These are phyloP conservation scores for Amblyornis subalaris DNA, from an alignment of 2,113 vertebrate species.

Conservation along the genomic window DNA sequence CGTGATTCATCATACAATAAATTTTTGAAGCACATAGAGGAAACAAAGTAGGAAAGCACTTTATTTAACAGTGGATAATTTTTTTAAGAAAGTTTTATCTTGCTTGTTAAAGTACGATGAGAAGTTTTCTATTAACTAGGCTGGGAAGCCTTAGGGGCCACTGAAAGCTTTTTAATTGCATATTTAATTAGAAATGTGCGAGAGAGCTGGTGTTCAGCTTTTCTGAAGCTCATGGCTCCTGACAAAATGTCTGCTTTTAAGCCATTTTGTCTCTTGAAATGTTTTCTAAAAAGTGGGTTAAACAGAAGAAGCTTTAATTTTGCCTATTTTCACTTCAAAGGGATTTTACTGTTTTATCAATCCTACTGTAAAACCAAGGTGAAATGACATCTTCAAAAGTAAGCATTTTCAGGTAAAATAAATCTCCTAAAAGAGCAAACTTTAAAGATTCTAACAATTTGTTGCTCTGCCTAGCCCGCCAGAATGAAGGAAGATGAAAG, in stretches of 20 bases:
- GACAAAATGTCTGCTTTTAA: constrained; percentile 61
- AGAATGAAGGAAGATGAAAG: neutral
- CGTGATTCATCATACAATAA: neutral
- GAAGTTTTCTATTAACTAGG: constrained; percentile 61
- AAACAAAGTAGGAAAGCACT: neutral
- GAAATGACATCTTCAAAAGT: constrained; percentile 40
- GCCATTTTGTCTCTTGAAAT: constrained; percentile 44
- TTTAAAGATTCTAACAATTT: constrained; percentile 31
- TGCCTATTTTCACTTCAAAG: constrained; percentile 64
- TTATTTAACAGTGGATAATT: neutral
- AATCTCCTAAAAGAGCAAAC: neutral
- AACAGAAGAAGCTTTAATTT: constrained; percentile 58
- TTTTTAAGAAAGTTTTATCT: constrained; percentile 29
- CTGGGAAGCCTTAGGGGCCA: constrained; percentile 58
- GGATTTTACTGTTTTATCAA: constrained; percentile 52
- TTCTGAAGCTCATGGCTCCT: constrained; percentile 58
- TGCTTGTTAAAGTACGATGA: constrained; percentile 58
- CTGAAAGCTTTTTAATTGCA: constrained; percentile 72
- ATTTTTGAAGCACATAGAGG: neutral
- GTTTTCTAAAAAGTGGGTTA: constrained; percentile 59
- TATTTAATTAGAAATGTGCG: constrained; percentile 74
- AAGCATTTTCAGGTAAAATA: constrained; percentile 51
- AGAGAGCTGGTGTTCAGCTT: constrained; percentile 47
- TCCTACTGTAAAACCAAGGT: constrained; percentile 26
- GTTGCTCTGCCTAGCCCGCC: neutral